phyloP scores from a whole-genome alignment of 1,140 invertebrate species.

The Battus philenor region DNA sequence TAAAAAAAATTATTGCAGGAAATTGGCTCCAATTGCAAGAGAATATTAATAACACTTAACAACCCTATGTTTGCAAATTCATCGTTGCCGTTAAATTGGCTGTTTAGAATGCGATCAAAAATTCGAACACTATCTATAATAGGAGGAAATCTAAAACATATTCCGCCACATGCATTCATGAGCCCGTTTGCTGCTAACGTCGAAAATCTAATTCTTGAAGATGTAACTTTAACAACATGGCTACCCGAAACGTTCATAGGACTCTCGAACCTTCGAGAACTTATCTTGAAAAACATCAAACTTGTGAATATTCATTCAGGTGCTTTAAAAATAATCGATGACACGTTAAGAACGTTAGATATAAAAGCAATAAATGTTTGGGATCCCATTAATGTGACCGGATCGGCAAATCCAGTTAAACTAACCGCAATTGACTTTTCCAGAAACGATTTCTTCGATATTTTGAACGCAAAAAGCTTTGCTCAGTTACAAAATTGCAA shows the following conservation, averaged over 20 bases:
- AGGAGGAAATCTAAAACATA: slow-evolving; percentile 47
- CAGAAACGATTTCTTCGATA: slow-evolving; percentile 39
- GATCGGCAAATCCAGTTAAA: slow-evolving; percentile 24
- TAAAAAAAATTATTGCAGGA: no score
- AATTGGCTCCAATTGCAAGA: slow-evolving; percentile 28
- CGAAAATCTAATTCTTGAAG: slow-evolving; percentile 30
- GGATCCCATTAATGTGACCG: slow-evolving; percentile 49
- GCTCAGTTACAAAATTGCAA: slow-evolving; percentile 34
- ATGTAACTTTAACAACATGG: slow-evolving; percentile 35
- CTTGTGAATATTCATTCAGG: slow-evolving; percentile 29
- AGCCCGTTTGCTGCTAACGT: slow-evolving; percentile 34
- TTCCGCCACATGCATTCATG: slow-evolving; percentile 43
- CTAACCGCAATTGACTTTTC: slow-evolving; percentile 48
- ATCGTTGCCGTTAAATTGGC: slow-evolving; percentile 44
- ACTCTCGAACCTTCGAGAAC: slow-evolving; percentile 33
- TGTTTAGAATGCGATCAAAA: slow-evolving; percentile 29
- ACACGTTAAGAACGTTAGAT: slow-evolving; percentile 40
- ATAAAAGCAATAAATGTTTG: slow-evolving; percentile 37
- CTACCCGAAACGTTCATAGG: slow-evolving; percentile 40
- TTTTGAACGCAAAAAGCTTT: slow-evolving; percentile 41
- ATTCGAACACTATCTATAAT: slow-evolving; percentile 38
- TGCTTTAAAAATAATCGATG: slow-evolving; percentile 34
- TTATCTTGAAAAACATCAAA: slow-evolving; percentile 37
- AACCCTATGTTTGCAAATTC: slow-evolving; percentile 36
- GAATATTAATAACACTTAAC: slow-evolving; percentile 29